Percentiles rank a stretch among this genome's conserved stretches.
phyloP scores from a whole-genome alignment of 30 jellyfish, hydroid and myxozoan species.

The Phacellophora camtschatica region DNA sequence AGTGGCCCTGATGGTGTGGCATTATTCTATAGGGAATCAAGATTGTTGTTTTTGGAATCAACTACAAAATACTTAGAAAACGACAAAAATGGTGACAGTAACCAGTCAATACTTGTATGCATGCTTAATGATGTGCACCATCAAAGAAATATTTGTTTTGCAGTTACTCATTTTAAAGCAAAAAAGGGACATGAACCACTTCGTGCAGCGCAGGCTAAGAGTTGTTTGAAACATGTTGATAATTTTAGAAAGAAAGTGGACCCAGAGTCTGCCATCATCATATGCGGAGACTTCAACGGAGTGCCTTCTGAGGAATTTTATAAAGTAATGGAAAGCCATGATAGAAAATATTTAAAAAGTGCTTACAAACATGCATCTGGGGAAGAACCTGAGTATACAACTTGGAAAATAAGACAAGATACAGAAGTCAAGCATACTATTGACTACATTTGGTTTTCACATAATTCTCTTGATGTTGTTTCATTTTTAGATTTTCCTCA shows the following conservation, averaged over 20 bases:
- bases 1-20: constrained; percentile 95
- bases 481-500: constrained; percentile 54
- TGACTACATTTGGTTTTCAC: constrained; percentile 82
- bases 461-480: constrained; percentile 16
- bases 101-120: constrained; percentile 55
- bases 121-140: constrained; percentile 17
- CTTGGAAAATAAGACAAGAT: constrained; percentile 87
- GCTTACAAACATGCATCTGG: constrained; percentile 43
- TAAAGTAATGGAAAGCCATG: not conserved
- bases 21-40: constrained; percentile 38
- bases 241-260: not conserved
- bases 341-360: constrained; percentile 27
- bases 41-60: constrained; percentile 4
- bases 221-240: constrained; percentile 4
- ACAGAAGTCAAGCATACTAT: constrained; percentile 58
- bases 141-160: constrained; percentile 33
- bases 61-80: constrained; percentile 45
- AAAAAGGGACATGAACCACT: constrained; percentile 72
- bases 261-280: constrained; percentile 35
- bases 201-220: constrained; percentile 68
- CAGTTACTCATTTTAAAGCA: constrained; percentile 81
- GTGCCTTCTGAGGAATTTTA: constrained; percentile 56
- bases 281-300: constrained; percentile 91
- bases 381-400: constrained; percentile 42
- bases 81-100: constrained; percentile 50